phyloP scores from a whole-genome alignment of 2,888 invertebrate species.

The Sinelater perroti region DNA sequence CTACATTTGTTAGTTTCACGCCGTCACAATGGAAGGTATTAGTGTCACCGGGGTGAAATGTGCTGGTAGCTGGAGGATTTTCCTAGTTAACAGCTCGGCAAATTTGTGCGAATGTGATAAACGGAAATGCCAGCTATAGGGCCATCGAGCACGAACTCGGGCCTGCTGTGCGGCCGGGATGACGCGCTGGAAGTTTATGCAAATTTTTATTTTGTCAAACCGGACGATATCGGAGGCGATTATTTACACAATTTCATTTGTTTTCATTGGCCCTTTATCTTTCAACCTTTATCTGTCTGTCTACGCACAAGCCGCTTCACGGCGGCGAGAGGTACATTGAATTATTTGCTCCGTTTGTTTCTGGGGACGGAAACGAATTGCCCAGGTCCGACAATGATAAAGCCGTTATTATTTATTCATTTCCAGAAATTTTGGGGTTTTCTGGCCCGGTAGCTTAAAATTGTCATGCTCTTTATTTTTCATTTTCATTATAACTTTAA shows the following conservation, averaged over 20 bases:
- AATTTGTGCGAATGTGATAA: constrained; percentile 16
- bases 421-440: constrained; percentile 13
- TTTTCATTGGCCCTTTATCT: constrained; percentile 16
- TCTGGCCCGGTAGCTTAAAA: no score
- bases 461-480: no score
- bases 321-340: constrained; percentile 8
- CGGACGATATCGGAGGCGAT: constrained; percentile 6
- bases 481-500: no score
- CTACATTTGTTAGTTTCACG: constrained; percentile 19
- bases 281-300: constrained; percentile 13
- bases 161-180: neutral
- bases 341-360: constrained; percentile 17
- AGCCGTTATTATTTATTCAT: constrained; percentile 24
- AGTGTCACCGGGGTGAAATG: constrained; percentile 17
- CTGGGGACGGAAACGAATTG: constrained; percentile 13
- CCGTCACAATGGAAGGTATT: constrained; percentile 16
- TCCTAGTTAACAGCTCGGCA: constrained; percentile 19
- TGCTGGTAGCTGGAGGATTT: constrained; percentile 8
- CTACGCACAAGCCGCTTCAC: neutral
- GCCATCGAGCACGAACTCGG: neutral
- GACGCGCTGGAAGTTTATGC: neutral
- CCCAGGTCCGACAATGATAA: constrained; percentile 15
- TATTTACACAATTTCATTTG: no score
- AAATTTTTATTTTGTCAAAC: constrained; percentile 9
- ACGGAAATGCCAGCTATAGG: constrained; percentile 2